Base-by-base conservation (phyloP, 2,113 vertebrate species). In the Phaethon lepturus region DNA sequence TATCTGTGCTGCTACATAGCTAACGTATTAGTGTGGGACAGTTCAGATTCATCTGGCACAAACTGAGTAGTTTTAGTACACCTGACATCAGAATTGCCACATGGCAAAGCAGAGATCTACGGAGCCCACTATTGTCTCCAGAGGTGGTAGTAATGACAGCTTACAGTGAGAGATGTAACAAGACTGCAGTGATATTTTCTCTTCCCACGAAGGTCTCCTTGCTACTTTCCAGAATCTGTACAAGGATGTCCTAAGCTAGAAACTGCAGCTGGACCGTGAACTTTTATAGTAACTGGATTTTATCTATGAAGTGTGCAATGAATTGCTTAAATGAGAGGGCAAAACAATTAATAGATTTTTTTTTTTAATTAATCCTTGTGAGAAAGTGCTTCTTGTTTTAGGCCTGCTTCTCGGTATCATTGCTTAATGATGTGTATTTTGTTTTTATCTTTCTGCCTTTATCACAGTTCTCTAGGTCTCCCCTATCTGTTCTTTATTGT, bases 11-110 rank as follows among this genome's bases (percentile, higher is more conserved):
- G 62, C 45, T 71, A 38, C 3, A 13, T 35, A 49, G 67, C 50
- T 60, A 29, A 19, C 17, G 40, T 58, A 13, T 55, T 72, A 29
- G 8, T n/a, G 44, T 35, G 20, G 66, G 26, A 38, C 31, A 64
- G 42, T 28, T 86, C 13, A 33, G 29, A 16, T 71, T 82, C 3
- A 22, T 33, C 35, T 85, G 42, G 11, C 13, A 66, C 29, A 85
- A 40, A 35, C 10, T 6, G n/a, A 64, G 17, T 25, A 59, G 35
- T 45, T 73, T 40, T 56, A 45, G 31, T 62, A 22, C 16, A 45
- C 0, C 1, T 0, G 5, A 19, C 26, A 50, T 23, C 13, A 38
- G 42, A 56, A 40, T n/a, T 67, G n/a, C 40, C 19, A 22, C 3
- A 6, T 8, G 17, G 47, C 38, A 56, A 63, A 68, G 20, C 42